Evolutionary conservation across 2,888 invertebrate species (phyloP).

Genomic region (Amblyjoppa proteus): DNA sequence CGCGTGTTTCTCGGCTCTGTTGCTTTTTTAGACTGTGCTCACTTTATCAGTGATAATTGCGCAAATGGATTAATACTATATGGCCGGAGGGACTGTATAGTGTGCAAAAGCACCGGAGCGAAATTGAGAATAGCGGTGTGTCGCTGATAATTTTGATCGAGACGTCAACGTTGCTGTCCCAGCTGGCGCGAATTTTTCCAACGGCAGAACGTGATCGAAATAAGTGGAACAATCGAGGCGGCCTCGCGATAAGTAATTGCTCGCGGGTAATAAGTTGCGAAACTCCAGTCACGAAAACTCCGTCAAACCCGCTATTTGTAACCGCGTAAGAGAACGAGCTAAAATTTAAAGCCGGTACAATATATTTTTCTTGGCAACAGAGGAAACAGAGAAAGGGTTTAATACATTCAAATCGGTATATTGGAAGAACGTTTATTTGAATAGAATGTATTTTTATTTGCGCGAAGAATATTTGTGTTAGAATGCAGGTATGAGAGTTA

Average conservation of each 20-base stretch:
- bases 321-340: background rate
- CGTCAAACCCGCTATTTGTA: background rate
- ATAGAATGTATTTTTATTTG: background rate
- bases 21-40: constrained; percentile 1
- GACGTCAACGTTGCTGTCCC: background rate
- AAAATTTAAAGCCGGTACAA: background rate
- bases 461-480: too few species aligned
- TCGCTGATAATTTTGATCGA: background rate
- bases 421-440: background rate
- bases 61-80: constrained; percentile 41
- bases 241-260: background rate
- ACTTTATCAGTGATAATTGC: constrained; percentile 40
- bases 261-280: background rate
- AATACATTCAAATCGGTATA: background rate
- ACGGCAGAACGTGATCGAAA: background rate
- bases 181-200: background rate
- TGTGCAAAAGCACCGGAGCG: background rate
- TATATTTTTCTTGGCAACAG: background rate
- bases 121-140: background rate
- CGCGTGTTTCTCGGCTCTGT: constrained; percentile 24
- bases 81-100: background rate
- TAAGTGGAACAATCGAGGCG: background rate
- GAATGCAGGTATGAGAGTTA: background rate
- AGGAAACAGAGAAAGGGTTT: background rate
- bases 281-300: background rate